Conservation (phyloP, 1,140 invertebrate genomes). For the Procambarus virginalis region DNA sequence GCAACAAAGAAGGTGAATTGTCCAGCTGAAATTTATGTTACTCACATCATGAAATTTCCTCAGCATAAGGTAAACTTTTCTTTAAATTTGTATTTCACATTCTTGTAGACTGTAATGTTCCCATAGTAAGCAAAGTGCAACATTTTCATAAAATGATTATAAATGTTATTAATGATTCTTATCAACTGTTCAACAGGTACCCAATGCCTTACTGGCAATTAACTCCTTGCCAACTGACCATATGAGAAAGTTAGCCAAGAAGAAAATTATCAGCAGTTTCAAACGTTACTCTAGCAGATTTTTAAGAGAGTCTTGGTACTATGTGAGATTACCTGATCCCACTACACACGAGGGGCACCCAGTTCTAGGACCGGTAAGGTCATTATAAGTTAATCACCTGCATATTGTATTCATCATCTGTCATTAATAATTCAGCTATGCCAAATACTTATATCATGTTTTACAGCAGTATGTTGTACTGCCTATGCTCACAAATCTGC, state of each 20-base stretch:
- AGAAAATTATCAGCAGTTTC: constrained; percentile 53
- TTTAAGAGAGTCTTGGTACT: constrained; percentile 65
- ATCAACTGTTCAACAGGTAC: constrained; percentile 24
- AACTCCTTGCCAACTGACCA: constrained; percentile 64
- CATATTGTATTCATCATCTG: too few species aligned
- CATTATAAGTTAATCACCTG: not conserved
- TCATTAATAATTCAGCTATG: too few species aligned
- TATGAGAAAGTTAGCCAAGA: constrained; percentile 60
- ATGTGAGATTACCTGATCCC: constrained; percentile 63
- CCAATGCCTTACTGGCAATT: constrained; percentile 47
- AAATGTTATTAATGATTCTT: not conserved
- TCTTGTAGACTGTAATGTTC: not conserved
- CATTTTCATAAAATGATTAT: not conserved
- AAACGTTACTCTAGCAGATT: constrained; percentile 36
- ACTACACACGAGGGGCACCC: constrained; percentile 60
- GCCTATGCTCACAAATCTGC: too few species aligned
- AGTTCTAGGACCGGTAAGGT: constrained; percentile 57
- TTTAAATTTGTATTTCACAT: not conserved
- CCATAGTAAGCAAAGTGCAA: not conserved
- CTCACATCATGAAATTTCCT: constrained; percentile 67
- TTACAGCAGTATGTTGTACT: too few species aligned
- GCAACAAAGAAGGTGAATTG: constrained; percentile 68
- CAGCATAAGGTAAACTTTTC: constrained; percentile 48
- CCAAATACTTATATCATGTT: too few species aligned
- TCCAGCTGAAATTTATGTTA: constrained; percentile 65